A percentile compares a stretch with the other conserved stretches of the same genome.
Evolutionary conservation across 2,797 vertebrate species (phyloP).

Genomic region (Apogon hyalosoma): DNA sequence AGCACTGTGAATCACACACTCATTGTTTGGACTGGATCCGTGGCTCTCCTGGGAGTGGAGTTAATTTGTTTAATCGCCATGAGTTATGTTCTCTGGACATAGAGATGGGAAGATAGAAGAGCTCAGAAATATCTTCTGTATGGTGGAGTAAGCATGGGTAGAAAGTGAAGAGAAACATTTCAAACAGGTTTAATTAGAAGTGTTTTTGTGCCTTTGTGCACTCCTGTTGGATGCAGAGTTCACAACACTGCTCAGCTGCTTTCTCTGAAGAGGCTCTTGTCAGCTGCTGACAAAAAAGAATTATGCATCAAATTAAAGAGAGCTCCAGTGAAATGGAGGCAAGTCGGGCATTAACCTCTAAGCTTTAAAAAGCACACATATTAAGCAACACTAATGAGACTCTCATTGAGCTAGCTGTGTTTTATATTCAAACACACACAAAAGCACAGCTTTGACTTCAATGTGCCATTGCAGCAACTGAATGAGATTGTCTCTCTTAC

Average conservation of each 20-base stretch:
- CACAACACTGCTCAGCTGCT: conserved; percentile 61
- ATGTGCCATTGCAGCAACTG: conserved; percentile 58
- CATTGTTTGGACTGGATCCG: conserved; percentile 75
- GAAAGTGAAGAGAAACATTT: conserved; percentile 52
- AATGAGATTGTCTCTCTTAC: conserved; percentile 69
- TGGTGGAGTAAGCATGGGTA: conserved; percentile 16
- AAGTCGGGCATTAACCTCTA: conserved; percentile 83
- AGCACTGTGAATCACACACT: conserved; percentile 65
- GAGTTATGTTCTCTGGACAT: conserved; percentile 70
- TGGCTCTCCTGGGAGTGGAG: conserved; percentile 67
- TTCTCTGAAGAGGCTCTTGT: conserved; percentile 74
- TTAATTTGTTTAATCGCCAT: conserved; percentile 81
- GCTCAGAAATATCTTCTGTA: conserved; percentile 53
- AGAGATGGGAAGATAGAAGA: conserved; percentile 59
- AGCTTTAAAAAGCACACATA: conserved; percentile 85
- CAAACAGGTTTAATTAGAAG: conserved; percentile 73
- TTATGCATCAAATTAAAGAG: conserved; percentile 82
- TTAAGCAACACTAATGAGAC: conserved; percentile 85
- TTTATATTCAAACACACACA: conserved; percentile 77
- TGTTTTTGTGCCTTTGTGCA: conserved; percentile 63
- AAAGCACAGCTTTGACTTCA: conserved; percentile 68
- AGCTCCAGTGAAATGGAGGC: conserved; percentile 79
- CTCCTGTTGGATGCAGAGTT: conserved; percentile 69
- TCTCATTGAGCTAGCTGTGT: conserved; percentile 76
- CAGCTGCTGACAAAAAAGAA: conserved; percentile 72